Evolutionary conservation across 2,888 invertebrate genomes (phyloP), one percentile per base, ranked within the genome.

Genomic region (Amphiduros pacificus): DNA sequence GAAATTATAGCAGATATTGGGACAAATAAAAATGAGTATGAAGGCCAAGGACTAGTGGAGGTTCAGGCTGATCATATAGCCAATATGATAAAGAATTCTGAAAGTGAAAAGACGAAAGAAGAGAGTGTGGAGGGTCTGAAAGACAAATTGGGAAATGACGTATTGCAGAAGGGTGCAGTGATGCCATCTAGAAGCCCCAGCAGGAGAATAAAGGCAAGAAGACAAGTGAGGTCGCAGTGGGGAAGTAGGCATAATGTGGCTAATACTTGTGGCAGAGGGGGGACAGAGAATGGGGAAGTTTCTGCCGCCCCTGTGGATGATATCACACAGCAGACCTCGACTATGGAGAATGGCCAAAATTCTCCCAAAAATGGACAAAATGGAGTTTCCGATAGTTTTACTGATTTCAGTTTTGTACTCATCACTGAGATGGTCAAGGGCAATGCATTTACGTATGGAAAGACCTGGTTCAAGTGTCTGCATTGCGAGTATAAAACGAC

Each of bases 391-490:
- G 22, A n/a, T 9, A 22, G 22, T 44, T 20, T 22, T 26, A 32
- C 50, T 4, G 73, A 74, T 57, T 74, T 73, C 52, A 67, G 69
- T 60, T 74, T 74, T 53, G 61, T 74, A 44, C 59, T 74, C 24
- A 52, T 66, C 3, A 70, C 68, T 9, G 67, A 67, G 27, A 59
- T 60, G 41, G 66, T 70, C 6, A 65, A 72, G 24, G 70, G 73
- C 6, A 67, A 63, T 24, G 65, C 71, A 2, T 60, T 73, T 32
- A 66, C 61, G 9, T 74, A 73, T 57, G 71, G 73, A 6, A 72
- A 72, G 51, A 67, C 71, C 50, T 66, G 67, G 6, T 74, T 76
- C 59, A 70, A 71, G 58, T 78, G 77, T 60, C 56, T 78, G 14
- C 75, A 76, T 56, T 78, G 77, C 61, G 64, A 64, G 6, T 73